These are phyloP conservation scores for Lasioglossum malachurum DNA, from an alignment of 2,888 invertebrate species.

Conservation along the genomic window DNA sequence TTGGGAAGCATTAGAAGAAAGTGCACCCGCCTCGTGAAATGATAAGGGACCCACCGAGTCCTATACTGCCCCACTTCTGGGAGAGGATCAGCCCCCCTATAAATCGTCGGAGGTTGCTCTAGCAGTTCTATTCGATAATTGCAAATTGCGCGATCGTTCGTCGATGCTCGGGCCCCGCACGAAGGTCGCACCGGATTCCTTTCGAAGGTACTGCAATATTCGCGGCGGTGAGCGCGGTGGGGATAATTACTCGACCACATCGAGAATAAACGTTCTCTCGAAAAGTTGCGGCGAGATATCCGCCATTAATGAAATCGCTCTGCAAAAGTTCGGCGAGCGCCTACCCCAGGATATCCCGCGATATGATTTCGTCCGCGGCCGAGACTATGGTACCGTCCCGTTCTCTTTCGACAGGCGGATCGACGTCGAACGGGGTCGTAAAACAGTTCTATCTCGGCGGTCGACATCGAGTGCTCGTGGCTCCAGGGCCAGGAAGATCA, in stretches of 20 bases:
- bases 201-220: conserved; percentile 19
- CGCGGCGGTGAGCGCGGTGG: neutral
- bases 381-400: conserved; percentile 12
- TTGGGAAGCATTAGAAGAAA: too few relatives aligned
- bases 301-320: conserved; percentile 34
- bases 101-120: conserved; percentile 12
- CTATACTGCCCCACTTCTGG: neutral
- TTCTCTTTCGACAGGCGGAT: conserved; percentile 22
- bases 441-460: conserved; percentile 53
- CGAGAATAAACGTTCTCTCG: conserved; percentile 34
- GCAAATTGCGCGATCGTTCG: conserved; percentile 13
- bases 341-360: neutral
- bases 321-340: conserved; percentile 33
- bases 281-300: conserved; percentile 42
- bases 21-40: too few relatives aligned
- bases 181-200: conserved; percentile 15
- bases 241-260: conserved; percentile 36
- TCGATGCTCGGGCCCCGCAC: neutral
- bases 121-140: conserved; percentile 14
- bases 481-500: conserved; percentile 49
- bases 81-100: neutral
- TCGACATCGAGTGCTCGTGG: conserved; percentile 41
- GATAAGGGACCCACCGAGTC: neutral
- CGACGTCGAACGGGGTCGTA: conserved; percentile 39
- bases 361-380: neutral